Evolutionary conservation across 2,113 vertebrate species (phyloP).

Genomic region (Sylvilagus bachmani): DNA sequence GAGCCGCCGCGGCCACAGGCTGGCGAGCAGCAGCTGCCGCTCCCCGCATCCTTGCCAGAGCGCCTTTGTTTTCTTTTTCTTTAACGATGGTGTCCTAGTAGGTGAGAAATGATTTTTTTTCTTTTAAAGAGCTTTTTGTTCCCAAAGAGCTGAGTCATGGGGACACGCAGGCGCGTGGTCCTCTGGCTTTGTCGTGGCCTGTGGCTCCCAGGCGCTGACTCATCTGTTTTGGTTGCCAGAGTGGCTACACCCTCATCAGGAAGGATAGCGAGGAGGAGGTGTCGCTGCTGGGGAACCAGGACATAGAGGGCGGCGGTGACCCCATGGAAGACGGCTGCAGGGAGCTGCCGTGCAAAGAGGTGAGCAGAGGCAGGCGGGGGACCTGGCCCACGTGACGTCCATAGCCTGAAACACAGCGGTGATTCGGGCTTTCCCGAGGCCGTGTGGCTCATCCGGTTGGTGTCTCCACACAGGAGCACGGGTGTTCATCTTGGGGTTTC

Average conservation of each 20-base stretch:
- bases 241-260: conserved; percentile 95
- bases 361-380: conserved; percentile 66
- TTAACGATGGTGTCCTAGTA: no score
- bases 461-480: no score
- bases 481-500: not conserved
- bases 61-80: not conserved
- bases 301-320: conserved; percentile 93
- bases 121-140: not conserved
- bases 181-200: not conserved
- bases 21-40: not conserved
- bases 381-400: no score
- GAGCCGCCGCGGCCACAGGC: not conserved
- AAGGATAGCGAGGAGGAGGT: conserved; percentile 96
- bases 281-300: conserved; percentile 91
- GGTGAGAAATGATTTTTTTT: rapidly evolving
- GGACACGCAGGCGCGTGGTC: not conserved
- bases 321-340: conserved; percentile 87
- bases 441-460: not conserved
- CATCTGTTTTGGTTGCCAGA: conserved; percentile 80
- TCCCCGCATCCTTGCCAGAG: not conserved
- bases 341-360: conserved; percentile 91
- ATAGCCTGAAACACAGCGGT: rapidly evolving
- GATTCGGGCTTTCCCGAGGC: not conserved
- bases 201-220: not conserved
- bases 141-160: not conserved